phyloP scores from a whole-genome alignment of 2,113 vertebrate genomes.

The Apteryx owenii region DNA sequence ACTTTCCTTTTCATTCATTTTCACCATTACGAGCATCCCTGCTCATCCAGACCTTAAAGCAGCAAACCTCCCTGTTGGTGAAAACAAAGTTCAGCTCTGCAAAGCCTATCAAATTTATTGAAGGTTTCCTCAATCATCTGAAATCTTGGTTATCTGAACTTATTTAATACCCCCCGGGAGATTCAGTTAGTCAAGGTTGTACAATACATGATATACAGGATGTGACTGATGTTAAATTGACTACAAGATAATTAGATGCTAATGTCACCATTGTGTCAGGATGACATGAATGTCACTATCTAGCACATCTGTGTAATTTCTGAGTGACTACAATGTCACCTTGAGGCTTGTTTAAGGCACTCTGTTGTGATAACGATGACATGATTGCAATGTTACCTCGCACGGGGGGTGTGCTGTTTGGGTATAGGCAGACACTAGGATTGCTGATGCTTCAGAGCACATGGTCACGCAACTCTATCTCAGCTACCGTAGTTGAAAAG shows the following conservation, averaged over 20 bases:
- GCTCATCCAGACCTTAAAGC: neutral
- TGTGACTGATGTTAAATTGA: slow-evolving; percentile 54
- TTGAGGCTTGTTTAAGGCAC: neutral
- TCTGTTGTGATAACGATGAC: neutral
- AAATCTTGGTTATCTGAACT: neutral
- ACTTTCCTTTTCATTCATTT: rapidly evolving
- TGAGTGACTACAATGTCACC: slow-evolving; percentile 50
- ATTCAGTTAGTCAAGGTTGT: neutral
- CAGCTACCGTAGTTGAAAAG: neutral
- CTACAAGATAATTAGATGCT: slow-evolving; percentile 57
- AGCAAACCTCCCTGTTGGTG: rapidly evolving
- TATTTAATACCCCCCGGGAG: neutral
- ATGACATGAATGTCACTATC: slow-evolving; percentile 49
- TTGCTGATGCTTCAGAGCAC: neutral
- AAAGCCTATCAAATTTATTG: rapidly evolving
- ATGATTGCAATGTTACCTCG: neutral
- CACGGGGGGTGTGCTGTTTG: neutral
- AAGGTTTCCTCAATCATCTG: rapidly evolving
- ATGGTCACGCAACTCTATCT: rapidly evolving
- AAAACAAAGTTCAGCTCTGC: neutral
- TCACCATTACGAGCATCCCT: rapidly evolving
- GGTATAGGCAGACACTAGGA: neutral
- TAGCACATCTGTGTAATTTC: slow-evolving; percentile 11
- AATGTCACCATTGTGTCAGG: slow-evolving; percentile 64
- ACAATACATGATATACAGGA: neutral